Evolutionary conservation across 2,113 vertebrate genomes (phyloP).

Genomic region (Tapirus terrestris): DNA sequence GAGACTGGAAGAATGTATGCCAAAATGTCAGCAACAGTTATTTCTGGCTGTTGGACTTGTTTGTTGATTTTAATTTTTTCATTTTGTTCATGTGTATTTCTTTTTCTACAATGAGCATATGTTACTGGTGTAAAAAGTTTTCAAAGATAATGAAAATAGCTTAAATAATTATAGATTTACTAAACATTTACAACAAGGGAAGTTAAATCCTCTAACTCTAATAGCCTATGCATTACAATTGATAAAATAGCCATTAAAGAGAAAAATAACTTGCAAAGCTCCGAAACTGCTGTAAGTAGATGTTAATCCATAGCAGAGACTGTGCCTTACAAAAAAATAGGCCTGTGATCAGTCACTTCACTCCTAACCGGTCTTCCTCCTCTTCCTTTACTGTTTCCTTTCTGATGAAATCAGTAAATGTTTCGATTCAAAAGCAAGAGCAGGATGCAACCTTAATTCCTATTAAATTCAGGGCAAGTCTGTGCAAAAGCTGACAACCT

Average conservation of each 20-base stretch:
- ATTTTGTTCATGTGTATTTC: background rate
- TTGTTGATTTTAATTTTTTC: background rate
- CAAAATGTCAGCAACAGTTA: background rate
- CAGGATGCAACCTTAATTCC: conserved; percentile 65
- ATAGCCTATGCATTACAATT: background rate
- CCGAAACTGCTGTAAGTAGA: background rate
- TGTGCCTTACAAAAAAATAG: conserved; percentile 1
- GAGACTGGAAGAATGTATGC: background rate
- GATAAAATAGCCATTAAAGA: background rate
- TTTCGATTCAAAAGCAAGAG: conserved; percentile 63
- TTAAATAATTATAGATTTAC: conserved; percentile 8
- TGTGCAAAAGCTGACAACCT: conserved; percentile 62
- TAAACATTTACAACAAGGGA: background rate
- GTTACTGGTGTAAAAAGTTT: background rate
- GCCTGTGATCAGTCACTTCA: background rate
- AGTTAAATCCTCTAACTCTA: background rate
- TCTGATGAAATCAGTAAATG: conserved; percentile 61
- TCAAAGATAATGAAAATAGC: conserved; percentile 10
- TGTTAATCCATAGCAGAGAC: background rate
- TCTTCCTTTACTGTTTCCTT: conserved; percentile 56
- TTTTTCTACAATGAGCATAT: conserved; percentile 8
- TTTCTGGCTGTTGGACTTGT: background rate
- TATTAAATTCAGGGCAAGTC: conserved; percentile 69
- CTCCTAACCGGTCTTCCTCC: conserved; percentile 1
- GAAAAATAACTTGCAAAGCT: background rate